These are phyloP conservation scores for Tupaia chinensis DNA, from an alignment of 2,113 vertebrate genomes.

Conservation along the genomic window DNA sequence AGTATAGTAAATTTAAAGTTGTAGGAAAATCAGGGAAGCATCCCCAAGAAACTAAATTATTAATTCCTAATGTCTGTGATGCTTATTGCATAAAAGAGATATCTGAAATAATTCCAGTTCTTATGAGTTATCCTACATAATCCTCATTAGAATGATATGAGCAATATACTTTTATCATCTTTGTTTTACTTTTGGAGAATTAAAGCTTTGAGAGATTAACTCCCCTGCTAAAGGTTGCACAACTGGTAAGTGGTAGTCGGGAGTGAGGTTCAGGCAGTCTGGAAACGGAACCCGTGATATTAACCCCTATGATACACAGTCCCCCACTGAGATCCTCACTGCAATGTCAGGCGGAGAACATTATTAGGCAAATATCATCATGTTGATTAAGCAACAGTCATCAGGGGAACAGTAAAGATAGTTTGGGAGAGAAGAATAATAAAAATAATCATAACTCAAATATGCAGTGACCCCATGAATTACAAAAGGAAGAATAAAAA, in stretches of 20 bases:
- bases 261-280: background rate
- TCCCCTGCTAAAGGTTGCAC: background rate
- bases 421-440: slow-evolving; percentile 12
- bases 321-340: background rate
- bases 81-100: background rate
- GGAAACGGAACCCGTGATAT: background rate
- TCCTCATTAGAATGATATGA: background rate
- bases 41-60: background rate
- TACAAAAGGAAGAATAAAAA: background rate
- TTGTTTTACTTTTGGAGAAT: background rate
- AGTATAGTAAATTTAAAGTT: background rate
- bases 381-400: slow-evolving; percentile 27
- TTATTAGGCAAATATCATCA: slow-evolving; percentile 26
- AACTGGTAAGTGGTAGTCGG: background rate
- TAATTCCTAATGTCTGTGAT: background rate
- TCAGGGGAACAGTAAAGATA: background rate
- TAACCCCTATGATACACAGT: background rate
- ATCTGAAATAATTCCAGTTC: background rate
- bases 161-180: background rate
- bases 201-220: background rate
- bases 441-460: slow-evolving; percentile 44
- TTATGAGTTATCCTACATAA: background rate
- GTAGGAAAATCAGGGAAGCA: background rate
- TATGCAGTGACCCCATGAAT: background rate
- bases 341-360: background rate